Evolutionary conservation across 2,113 vertebrate species (phyloP).

Genomic region (Chlorodrepanis virens): DNA sequence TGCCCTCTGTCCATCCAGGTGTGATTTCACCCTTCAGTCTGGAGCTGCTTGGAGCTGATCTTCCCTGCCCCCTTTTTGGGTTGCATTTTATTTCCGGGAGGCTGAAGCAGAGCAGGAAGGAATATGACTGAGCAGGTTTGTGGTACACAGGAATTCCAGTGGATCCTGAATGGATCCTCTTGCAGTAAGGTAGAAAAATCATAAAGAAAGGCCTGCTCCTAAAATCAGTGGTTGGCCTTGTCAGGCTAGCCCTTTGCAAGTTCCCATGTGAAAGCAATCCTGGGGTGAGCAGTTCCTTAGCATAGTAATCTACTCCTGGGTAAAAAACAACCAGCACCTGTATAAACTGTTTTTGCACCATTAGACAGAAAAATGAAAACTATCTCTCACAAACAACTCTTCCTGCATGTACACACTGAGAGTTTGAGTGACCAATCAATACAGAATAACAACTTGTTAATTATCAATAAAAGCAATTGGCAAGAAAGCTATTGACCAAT

Average conservation of each 20-base stretch:
- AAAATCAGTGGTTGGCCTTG: not conserved
- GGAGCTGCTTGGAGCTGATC: not conserved
- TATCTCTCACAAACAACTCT: not conserved
- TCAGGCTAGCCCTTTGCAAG: not conserved
- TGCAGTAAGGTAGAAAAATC: not conserved
- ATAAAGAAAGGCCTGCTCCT: not conserved
- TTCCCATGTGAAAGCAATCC: not conserved
- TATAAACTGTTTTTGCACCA: not conserved
- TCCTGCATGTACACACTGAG: rapidly evolving
- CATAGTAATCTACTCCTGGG: not conserved
- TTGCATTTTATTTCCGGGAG: not conserved
- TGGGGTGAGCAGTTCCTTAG: not conserved
- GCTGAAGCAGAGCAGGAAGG: not conserved
- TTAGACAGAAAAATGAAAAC: not conserved
- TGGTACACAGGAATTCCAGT: not conserved
- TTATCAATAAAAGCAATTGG: not conserved
- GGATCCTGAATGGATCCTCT: not conserved
- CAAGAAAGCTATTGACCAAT: not conserved
- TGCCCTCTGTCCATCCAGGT: not conserved
- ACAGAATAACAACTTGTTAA: not conserved
- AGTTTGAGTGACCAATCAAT: not conserved
- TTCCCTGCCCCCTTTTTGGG: not conserved
- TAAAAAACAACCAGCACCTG: not conserved
- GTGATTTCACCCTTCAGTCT: not conserved
- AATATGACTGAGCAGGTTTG: not conserved